These are phyloP conservation scores for Plebejus melissa DNA, from an alignment of 2,888 invertebrate genomes.

Conservation along the genomic window DNA sequence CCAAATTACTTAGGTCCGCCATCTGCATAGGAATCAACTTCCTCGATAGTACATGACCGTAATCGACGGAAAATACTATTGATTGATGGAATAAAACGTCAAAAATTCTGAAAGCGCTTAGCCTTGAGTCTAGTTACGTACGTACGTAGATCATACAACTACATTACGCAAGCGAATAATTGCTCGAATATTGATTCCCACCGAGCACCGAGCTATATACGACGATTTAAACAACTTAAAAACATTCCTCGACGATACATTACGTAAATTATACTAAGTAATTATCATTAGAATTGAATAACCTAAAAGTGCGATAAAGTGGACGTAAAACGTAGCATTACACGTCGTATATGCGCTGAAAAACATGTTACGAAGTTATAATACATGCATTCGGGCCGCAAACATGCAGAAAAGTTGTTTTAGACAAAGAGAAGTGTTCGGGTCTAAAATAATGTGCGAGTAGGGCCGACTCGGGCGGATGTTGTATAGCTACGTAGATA, in stretches of 20 bases:
- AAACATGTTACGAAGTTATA: conserved; percentile 45
- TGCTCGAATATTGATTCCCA: conserved; percentile 53
- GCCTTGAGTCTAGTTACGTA: conserved; percentile 60
- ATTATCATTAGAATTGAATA: conserved; percentile 43
- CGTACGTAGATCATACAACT: conserved; percentile 53
- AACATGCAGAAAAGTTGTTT: conserved; percentile 70
- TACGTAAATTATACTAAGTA: conserved; percentile 39
- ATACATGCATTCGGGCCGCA: conserved; percentile 51
- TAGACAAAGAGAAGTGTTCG: conserved; percentile 66
- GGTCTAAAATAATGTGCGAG: conserved; percentile 68
- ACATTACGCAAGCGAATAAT: conserved; percentile 64
- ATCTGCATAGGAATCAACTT: no score
- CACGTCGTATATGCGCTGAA: conserved; percentile 44
- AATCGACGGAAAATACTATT: conserved; percentile 9
- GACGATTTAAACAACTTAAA: conserved; percentile 51
- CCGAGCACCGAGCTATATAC: conserved; percentile 46
- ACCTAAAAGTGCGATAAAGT: conserved; percentile 53
- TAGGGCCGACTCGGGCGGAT: conserved; percentile 74
- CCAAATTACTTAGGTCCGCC: no score
- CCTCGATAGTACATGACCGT: not conserved
- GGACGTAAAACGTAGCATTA: conserved; percentile 33
- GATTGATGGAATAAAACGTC: conserved; percentile 36
- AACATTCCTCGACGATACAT: conserved; percentile 36
- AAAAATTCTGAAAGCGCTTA: conserved; percentile 54
- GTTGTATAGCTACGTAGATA: conserved; percentile 78